A percentile compares a stretch with the other conserved stretches of the same genome.
These are phyloP conservation scores for Anastrepha ludens DNA, from an alignment of 1,140 invertebrate species.

Conservation along the genomic window DNA sequence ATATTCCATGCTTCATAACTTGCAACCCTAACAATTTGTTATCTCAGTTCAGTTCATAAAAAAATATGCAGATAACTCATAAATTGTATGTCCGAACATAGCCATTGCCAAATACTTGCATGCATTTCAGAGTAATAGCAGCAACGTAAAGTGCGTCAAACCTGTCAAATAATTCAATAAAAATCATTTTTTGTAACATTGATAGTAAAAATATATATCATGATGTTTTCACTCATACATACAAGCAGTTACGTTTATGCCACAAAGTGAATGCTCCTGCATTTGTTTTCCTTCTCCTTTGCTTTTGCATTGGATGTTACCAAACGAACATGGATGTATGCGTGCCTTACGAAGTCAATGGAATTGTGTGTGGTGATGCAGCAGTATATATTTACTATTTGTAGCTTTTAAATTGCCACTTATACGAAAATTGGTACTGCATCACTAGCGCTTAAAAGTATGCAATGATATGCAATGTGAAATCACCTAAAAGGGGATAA, in stretches of 20 bases:
- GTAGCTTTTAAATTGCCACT: not conserved
- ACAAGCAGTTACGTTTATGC: not conserved
- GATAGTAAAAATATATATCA: not conserved
- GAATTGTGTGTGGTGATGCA: not conserved
- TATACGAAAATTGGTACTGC: not conserved
- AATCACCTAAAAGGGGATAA: not conserved
- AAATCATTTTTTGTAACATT: not conserved
- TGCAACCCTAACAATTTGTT: not conserved
- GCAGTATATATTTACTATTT: not conserved
- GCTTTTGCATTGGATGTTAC: not conserved
- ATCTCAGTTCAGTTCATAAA: not conserved
- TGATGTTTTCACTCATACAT: not conserved
- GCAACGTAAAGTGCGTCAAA: not conserved
- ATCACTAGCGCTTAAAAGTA: not conserved
- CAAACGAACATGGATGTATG: not conserved
- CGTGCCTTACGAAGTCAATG: not conserved
- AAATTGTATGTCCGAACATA: too few species aligned
- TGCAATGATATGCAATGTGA: constrained; percentile 18
- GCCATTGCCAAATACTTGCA: too few species aligned
- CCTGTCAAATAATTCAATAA: constrained; percentile 22
- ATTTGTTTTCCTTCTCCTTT: not conserved
- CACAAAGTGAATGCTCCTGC: not conserved
- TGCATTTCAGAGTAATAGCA: not conserved
- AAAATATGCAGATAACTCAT: not conserved
- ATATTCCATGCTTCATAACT: not conserved